Evolutionary conservation across 2,888 invertebrate species (phyloP), one percentile per base, ranked within the genome.

Genomic region (Agapetus fuscipes): DNA sequence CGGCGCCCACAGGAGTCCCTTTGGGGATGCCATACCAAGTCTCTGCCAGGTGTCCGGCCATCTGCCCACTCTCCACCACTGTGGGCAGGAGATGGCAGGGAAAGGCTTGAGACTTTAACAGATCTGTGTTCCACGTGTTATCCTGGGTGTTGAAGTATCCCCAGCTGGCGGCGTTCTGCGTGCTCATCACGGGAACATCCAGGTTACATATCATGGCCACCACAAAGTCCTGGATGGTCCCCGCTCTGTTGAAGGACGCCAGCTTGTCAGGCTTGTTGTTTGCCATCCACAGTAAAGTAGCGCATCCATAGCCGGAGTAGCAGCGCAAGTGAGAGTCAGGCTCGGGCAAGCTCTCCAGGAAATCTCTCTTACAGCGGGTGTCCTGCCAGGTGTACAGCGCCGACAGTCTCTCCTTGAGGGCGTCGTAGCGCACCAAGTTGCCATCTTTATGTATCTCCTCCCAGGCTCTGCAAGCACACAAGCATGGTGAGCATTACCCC

Each of bases 371-470:
- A 54, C 87, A 88, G 50, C 90, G 71, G 35, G 76, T 78, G 59
- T 91, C 90, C 62, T 88, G 86, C 90, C 90, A 90, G 3, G 89
- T 89, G 55, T 84, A 85, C 30, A 88, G 59, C 49, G 76, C 78
- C 45, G 77, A 83, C 52, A 80, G 75, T 48, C 71, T 67, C 46
- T 74, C 72, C 50, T 71, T 66, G 11, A 62, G 62, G 10, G 76
- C 76, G 53, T 81, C 80, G 52, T 75, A 76, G 50, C 79, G 67
- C 30, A 79, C 72, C 3, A 74, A 64, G 16, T 63, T 61, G 44
- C 72, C 75, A 53, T 75, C 74, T 54, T 74, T 74, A 56, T 74
- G 74, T 3, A 74, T 57, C 46, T 69, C 68, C 51, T 75, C 74
- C 78, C 78, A 78, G 9, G 77, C 73, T 38, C 70, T 70, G 57